A percentile compares a stretch with the other conserved stretches of the same genome.
Conservation (phyloP, 2,888 invertebrate species). For the Drosophila mimica region DNA sequence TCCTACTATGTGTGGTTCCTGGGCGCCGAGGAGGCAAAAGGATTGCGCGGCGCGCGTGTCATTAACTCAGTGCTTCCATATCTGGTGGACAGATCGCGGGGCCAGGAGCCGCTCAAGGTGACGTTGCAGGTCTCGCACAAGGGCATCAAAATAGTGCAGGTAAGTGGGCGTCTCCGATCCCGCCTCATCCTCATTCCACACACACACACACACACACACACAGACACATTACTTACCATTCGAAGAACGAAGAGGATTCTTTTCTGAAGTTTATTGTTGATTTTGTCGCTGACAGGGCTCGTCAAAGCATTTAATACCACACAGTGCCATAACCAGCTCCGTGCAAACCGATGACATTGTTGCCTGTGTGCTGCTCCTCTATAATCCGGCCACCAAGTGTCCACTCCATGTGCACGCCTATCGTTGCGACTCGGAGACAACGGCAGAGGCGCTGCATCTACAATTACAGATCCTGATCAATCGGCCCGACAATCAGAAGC, state of each 20-base stretch:
- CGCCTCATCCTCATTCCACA: neutral
- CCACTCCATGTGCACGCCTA: conserved; percentile 98
- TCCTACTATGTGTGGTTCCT: conserved; percentile 97
- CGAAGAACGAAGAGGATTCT: neutral
- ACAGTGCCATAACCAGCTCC: conserved; percentile 96
- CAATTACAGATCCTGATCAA: conserved; percentile 93
- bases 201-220: neutral
- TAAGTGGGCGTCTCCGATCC: conserved; percentile 37
- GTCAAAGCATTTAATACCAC: conserved; percentile 97
- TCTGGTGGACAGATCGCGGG: conserved; percentile 92
- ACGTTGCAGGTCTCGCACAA: conserved; percentile 96
- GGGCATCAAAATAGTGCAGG: conserved; percentile 97
- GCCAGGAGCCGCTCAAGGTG: conserved; percentile 95
- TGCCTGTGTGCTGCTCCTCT: conserved; percentile 95
- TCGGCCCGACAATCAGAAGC: conserved; percentile 93
- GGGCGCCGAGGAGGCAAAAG: conserved; percentile 97
- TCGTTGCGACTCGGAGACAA: conserved; percentile 96
- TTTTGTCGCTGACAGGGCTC: conserved; percentile 84
- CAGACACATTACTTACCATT: neutral
- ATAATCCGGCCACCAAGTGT: conserved; percentile 97
- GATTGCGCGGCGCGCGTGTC: conserved; percentile 93
- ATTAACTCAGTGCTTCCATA: conserved; percentile 94
- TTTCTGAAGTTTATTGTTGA: neutral
- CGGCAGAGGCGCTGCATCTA: conserved; percentile 93
- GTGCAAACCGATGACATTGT: conserved; percentile 96